Conservation (phyloP, 2,888 invertebrate genomes). For the Phragmatobia fuliginosa region DNA sequence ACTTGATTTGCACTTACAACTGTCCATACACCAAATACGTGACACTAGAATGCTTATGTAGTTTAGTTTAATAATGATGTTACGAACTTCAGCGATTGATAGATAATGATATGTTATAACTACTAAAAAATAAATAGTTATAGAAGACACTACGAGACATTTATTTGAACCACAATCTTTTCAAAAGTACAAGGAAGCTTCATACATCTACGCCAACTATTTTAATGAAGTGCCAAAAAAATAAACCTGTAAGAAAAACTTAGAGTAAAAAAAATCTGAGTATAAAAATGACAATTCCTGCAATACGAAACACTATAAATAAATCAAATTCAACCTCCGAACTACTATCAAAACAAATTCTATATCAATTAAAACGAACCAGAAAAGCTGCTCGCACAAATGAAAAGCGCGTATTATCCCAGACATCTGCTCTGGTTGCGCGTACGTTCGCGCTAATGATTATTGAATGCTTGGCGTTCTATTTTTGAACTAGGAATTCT, state of each 20-base stretch:
- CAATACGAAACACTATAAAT: not conserved
- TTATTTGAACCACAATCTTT: too few relatives aligned
- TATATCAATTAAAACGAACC: constrained; percentile 47
- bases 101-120: not conserved
- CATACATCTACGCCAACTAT: not conserved
- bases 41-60: too few relatives aligned
- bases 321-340: not conserved
- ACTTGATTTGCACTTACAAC: not conserved
- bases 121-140: too few relatives aligned
- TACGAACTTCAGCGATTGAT: not conserved
- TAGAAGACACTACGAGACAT: not conserved
- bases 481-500: constrained; percentile 73
- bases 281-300: not conserved
- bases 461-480: constrained; percentile 80
- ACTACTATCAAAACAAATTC: not conserved
- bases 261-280: not conserved
- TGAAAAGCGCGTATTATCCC: constrained; percentile 59
- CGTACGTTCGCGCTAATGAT: constrained; percentile 79
- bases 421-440: constrained; percentile 49
- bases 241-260: not conserved
- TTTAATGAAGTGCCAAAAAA: not conserved
- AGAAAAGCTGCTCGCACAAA: constrained; percentile 67
- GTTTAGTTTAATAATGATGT: not conserved
- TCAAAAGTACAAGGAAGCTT: not conserved
- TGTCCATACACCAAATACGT: not conserved